Evolutionary conservation across 2,113 vertebrate genomes (phyloP), one percentile per base, ranked within the genome.

Genomic region (Tringa solitaria): DNA sequence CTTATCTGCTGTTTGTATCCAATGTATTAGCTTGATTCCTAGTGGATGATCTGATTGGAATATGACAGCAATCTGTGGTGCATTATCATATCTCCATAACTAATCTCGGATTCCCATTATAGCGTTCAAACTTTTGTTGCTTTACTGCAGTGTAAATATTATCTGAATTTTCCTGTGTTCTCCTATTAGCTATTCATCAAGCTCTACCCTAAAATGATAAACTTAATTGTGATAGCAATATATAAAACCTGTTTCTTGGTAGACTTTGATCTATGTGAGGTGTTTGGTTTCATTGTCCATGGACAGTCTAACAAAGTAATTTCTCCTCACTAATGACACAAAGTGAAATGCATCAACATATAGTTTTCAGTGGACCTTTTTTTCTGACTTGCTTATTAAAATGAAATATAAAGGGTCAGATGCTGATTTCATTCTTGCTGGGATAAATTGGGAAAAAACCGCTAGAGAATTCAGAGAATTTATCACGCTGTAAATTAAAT

Each of bases 1-100:
- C 68, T 96, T 91, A 84, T 72, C 73, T 92, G 86, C 74, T 87
- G 67, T 75, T 92, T 79, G 70, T 81, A 87, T 24, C 83, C 84
- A 37, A n/a, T 65, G 50, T 53, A 87, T 91, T 84, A 72, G n/a
- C 33, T 65, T 79, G 84, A 80, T 91, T 94, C 77, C 46, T 94
- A 5, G 63, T 39, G 70, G 63, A 80, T 95, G 79, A 83, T 89
- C 61, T 95, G 69, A 90, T 91, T 53, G 74, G 61, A 90, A 78
- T 53, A 73, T 89, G 75, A 89, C 81, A 94, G 93, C 91, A 94
- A 90, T 94, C 93, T 91, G 90, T 93, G 63, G 20, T 91, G 65
- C 73, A 92, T 48, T 95, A 89, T 68, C 26, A n/a, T 35, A 90
- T 72, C 59, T 75, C 89, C 46, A 39, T 73, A 81, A 70, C 35